A percentile compares a stretch with the other conserved stretches of the same genome.
These are phyloP conservation scores for Ladona fulva DNA, from an alignment of 1,140 invertebrate genomes.

Conservation along the genomic window DNA sequence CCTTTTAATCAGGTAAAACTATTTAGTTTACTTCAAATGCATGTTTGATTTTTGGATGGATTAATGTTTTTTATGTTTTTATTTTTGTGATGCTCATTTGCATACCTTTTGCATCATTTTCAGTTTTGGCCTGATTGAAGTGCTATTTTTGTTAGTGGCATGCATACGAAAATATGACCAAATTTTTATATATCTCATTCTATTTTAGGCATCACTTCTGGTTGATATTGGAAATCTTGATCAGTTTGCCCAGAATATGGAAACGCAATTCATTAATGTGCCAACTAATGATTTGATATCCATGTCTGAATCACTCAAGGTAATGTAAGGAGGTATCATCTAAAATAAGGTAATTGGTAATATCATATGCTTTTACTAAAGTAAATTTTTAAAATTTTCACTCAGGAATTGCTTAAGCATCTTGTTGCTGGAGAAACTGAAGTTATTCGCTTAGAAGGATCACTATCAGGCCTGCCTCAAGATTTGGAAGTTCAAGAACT, in stretches of 20 bases:
- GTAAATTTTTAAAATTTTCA: slow-evolving; percentile 27
- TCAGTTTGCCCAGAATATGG: slow-evolving; percentile 50
- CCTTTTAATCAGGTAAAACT: too few species aligned
- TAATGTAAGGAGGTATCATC: slow-evolving; percentile 43
- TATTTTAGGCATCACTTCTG: slow-evolving; percentile 50
- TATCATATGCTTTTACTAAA: background rate
- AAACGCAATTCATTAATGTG: slow-evolving; percentile 51
- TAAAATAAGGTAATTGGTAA: slow-evolving; percentile 15
- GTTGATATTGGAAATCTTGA: slow-evolving; percentile 55
- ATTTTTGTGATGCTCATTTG: background rate
- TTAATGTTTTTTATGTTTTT: background rate
- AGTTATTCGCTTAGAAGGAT: slow-evolving; percentile 41
- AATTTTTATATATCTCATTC: background rate
- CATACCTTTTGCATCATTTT: too few species aligned
- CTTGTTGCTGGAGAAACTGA: slow-evolving; percentile 47
- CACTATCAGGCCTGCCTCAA: slow-evolving; percentile 38
- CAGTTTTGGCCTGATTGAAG: too few species aligned
- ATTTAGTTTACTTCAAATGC: background rate
- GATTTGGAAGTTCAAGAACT: slow-evolving; percentile 44
- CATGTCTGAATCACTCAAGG: slow-evolving; percentile 57
- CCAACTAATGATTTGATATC: slow-evolving; percentile 56
- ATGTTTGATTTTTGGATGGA: background rate
- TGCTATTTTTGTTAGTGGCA: too few species aligned
- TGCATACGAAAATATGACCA: too few species aligned
- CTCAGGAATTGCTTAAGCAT: slow-evolving; percentile 49